Evolutionary conservation across 1,140 invertebrate species (phyloP), one percentile per base, ranked within the genome.

Genomic region (Drosophila sechellia): DNA sequence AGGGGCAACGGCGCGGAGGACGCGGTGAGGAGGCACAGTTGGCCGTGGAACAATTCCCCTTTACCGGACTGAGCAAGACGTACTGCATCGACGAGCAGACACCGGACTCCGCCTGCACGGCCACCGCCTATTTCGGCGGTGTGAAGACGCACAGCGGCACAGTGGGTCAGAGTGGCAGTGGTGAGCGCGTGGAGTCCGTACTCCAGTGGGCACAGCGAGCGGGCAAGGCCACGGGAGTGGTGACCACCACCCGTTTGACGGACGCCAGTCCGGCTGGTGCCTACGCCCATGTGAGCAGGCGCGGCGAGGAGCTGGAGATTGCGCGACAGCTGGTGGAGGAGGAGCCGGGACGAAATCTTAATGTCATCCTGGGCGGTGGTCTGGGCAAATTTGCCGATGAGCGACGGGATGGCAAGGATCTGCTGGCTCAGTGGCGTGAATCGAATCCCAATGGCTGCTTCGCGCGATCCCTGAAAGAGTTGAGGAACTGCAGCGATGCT

Each of bases 131-230:
- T 63, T 89, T 97, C 20, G 92, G 93, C 17, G 96, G 96, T 0
- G 94, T 96, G 0, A 97, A 97, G 91, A 93, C 94, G 0, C 95
- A 95, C 65, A 93, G 92, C 11, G 94, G 93, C 15, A 94, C 94
- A 1, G 78, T 96, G 5, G 96, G 96, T 0, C 93, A 96, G 2
- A 94, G 53, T 93, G 95, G 59, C 54, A 92, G 63, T 77, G 97
- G 97, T 0, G 74, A 91, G 48, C 92, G 93, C 55, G 93, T 95
- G 2, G 80, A 91, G 93, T 97, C 96, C 0, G 93, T 98, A 25
- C 92, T 97, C 3, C 94, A 95, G 68, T 98, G 97, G 97, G 97
- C 96, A 0, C 96, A 97, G 84, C 94, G 95, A 55, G 94, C 95
- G 92, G 97, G 96, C 92, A 90, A 93, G 87, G 83, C 63, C 6